These are phyloP conservation scores for Phasia obesa DNA, from an alignment of 2,888 invertebrate species.

Conservation along the genomic window DNA sequence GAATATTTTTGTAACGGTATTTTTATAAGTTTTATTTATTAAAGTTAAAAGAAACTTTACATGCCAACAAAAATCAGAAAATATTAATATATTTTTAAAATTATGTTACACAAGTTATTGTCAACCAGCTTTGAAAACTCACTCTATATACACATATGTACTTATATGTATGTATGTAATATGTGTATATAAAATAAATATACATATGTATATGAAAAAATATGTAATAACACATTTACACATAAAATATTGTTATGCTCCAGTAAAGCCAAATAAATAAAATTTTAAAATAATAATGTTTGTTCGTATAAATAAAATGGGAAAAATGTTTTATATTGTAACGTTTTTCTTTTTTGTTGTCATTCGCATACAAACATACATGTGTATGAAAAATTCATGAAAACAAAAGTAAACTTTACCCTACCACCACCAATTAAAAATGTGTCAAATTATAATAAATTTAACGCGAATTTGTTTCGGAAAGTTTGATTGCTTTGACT, in stretches of 20 bases:
- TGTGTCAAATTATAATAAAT: slow-evolving; percentile 37
- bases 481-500: neutral
- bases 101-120: no score
- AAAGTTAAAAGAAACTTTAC: no score
- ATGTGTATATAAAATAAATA: neutral
- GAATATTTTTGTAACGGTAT: no score
- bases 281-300: slow-evolving; percentile 56
- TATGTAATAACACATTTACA: neutral
- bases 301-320: slow-evolving; percentile 39
- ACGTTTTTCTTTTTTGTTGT: slow-evolving; percentile 1
- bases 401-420: slow-evolving; percentile 29
- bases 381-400: slow-evolving; percentile 27
- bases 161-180: neutral
- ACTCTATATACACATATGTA: neutral
- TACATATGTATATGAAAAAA: neutral
- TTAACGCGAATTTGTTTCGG: neutral
- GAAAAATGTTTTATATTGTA: slow-evolving; percentile 14
- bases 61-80: no score
- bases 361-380: neutral
- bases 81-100: no score
- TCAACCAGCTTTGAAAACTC: neutral
- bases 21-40: no score
- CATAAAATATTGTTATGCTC: slow-evolving; percentile 51
- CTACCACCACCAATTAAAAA: no score
- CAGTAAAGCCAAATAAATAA: slow-evolving; percentile 65